phyloP scores from a whole-genome alignment of 1,140 invertebrate species.

The Stegodyphus dumicola region DNA sequence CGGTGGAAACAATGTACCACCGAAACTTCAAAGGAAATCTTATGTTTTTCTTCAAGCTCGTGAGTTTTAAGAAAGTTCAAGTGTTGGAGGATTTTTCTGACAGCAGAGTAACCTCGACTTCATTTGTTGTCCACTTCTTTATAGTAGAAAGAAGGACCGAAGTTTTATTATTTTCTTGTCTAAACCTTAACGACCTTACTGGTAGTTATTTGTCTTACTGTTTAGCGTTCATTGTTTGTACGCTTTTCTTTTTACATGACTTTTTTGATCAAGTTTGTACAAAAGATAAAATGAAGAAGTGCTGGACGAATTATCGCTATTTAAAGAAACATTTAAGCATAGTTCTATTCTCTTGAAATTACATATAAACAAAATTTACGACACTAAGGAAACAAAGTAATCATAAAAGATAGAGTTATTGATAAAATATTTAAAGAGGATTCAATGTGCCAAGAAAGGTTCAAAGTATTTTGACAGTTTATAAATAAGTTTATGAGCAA shows the following conservation, averaged over 20 bases:
- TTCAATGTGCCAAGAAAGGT: too few species aligned
- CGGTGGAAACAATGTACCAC: slow-evolving; percentile 34
- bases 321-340: too few species aligned
- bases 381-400: too few species aligned
- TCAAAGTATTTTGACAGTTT: too few species aligned
- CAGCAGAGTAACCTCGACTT: slow-evolving; percentile 43
- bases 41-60: slow-evolving; percentile 35
- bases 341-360: too few species aligned
- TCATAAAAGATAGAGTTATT: too few species aligned
- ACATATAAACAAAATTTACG: too few species aligned
- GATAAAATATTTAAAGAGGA: too few species aligned
- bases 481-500: too few species aligned
- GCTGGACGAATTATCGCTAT: too few species aligned
- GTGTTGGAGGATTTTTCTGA: slow-evolving; percentile 47
- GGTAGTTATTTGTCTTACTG: slow-evolving; percentile 50
- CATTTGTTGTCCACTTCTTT: slow-evolving; percentile 44
- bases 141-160: slow-evolving; percentile 21
- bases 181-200: slow-evolving; percentile 24
- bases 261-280: not conserved
- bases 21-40: slow-evolving; percentile 43
- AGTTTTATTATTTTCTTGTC: slow-evolving; percentile 47
- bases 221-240: slow-evolving; percentile 43
- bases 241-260: not conserved
- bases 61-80: slow-evolving; percentile 44
- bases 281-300: too few species aligned